Conservation (phyloP, 2,888 invertebrate genomes). For the Cephus pygmeus region DNA sequence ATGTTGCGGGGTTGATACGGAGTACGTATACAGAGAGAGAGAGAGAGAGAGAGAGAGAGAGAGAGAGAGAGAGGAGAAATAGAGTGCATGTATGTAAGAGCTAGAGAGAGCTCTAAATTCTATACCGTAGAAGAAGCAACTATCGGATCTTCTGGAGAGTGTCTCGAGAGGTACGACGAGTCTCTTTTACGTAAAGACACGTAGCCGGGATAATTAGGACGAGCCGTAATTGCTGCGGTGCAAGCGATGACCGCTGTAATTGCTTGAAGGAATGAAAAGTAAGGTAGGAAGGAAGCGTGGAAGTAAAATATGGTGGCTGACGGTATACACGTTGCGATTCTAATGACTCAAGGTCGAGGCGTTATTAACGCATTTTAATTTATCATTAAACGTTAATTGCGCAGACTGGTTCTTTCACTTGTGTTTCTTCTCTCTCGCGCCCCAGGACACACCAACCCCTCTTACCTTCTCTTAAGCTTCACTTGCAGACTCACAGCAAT, state of each 20-base stretch:
- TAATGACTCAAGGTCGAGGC: slow-evolving; percentile 38
- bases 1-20: neutral
- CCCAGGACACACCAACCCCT: neutral
- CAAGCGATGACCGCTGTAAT: slow-evolving; percentile 60
- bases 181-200: neutral
- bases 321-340: slow-evolving; percentile 28
- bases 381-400: slow-evolving; percentile 40
- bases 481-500: no score
- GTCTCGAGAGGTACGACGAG: slow-evolving; percentile 2
- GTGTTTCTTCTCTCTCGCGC: no score
- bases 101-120: neutral
- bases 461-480: neutral
- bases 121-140: neutral
- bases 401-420: slow-evolving; percentile 17
- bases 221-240: slow-evolving; percentile 59
- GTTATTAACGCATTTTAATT: slow-evolving; percentile 44
- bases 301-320: slow-evolving; percentile 28
- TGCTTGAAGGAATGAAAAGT: slow-evolving; percentile 35
- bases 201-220: slow-evolving; percentile 51
- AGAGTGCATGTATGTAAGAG: neutral
- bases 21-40: neutral
- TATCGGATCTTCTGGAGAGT: neutral
- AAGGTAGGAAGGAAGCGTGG: slow-evolving; percentile 25
- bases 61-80: neutral
- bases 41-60: neutral